Base-by-base conservation (phyloP, 35 echinoderm and acorn worm genomes). In the Strongylocentrotus purpuratus region DNA sequence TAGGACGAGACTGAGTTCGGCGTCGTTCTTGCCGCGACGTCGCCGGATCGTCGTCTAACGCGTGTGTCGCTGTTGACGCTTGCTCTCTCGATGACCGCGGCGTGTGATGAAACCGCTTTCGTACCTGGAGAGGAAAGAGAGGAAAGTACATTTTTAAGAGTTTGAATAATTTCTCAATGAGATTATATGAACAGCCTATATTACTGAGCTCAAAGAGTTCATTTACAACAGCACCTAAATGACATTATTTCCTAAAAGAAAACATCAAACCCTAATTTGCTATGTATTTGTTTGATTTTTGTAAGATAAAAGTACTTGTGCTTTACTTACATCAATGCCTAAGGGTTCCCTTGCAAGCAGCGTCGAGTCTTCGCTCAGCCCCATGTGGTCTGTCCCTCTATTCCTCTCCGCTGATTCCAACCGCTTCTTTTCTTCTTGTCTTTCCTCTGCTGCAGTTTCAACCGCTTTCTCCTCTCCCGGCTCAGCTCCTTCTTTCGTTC, bases 351-450 rank as follows among this genome's bases (percentile, higher is more conserved):
- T 89, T 22, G 65, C 65, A 33, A 89, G 15, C 12, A 89, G 9
- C 45, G 87, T 89, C 87, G 87, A 45, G 12, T 89, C 87, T 89
- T 89, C 87, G 14, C 45, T 89, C 87, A 89, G 45, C 45, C 87
- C 87, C 87, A 89, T 22, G 4, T 45, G 32, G 87, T 89, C 87
- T 45, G 87, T 89, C 87, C 87, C 87, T 15, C 87, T 33, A 28
- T 33, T 45, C 32, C 87, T 33, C 33, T 89, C 87, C 2, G 87
- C 87, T 15, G 87, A 89, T 46, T 89, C 87, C 87, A 89, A 89
- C 87, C 87, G 87, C 87, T 89, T 89, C 87, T 89, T 89, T 89
- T 89, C 87, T 89, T 89, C 33, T 46, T 89, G 14, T 89, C 87
- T 31, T 45, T 45, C 45, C 45, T 89, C 87, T 46, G 32, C 87